These are phyloP conservation scores for Chamaea fasciata DNA, from an alignment of 2,113 vertebrate genomes.

Conservation along the genomic window DNA sequence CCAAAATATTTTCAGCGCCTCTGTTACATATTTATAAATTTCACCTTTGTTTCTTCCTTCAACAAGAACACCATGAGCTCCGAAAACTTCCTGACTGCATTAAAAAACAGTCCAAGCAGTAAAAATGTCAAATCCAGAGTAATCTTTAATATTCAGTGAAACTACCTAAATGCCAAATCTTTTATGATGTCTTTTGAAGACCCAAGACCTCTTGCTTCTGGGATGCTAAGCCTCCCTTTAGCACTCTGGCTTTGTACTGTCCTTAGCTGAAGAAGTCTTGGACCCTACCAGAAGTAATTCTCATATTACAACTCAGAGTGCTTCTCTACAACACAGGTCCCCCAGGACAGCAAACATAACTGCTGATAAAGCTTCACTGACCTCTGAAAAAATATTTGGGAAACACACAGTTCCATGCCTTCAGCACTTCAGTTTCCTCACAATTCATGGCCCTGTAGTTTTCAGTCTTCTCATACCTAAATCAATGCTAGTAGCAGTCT, in stretches of 20 bases:
- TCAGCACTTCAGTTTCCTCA: background rate
- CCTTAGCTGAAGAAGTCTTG: background rate
- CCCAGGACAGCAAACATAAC: background rate
- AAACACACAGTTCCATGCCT: background rate
- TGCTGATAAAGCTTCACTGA: background rate
- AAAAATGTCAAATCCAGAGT: background rate
- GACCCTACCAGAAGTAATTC: background rate
- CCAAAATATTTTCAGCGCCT: background rate
- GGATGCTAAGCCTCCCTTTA: background rate
- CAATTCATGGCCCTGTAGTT: background rate
- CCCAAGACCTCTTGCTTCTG: background rate
- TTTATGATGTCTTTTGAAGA: background rate
- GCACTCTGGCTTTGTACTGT: background rate
- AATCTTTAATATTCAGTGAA: background rate
- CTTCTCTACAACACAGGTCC: background rate
- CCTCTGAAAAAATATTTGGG: background rate
- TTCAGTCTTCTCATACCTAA: background rate
- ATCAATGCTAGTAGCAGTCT: background rate
- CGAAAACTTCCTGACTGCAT: background rate
- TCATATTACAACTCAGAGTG: background rate
- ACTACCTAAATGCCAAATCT: background rate
- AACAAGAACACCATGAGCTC: background rate
- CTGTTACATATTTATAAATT: background rate
- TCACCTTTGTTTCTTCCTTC: background rate
- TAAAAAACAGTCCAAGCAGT: background rate